Evolutionary conservation across 2,888 invertebrate species (phyloP).

Genomic region (Coleophora deauratella): DNA sequence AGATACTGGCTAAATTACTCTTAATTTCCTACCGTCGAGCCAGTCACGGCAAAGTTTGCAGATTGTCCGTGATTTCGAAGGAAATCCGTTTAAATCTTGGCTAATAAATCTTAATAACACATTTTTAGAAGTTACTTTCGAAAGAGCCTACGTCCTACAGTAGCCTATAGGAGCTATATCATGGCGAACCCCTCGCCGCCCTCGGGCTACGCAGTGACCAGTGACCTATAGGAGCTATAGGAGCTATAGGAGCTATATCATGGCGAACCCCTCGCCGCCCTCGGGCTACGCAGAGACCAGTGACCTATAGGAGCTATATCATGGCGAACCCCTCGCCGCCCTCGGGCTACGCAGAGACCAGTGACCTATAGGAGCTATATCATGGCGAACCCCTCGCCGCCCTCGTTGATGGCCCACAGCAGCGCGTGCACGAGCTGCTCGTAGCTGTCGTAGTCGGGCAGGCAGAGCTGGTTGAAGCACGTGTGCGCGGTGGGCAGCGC

Average conservation of each 20-base stretch:
- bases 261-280: slow-evolving; percentile 92
- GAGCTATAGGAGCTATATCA: slow-evolving; percentile 45
- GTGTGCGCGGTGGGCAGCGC: slow-evolving; percentile 96
- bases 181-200: slow-evolving; percentile 92
- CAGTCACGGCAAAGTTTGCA: too few relatives aligned
- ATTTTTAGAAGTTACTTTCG: too few relatives aligned
- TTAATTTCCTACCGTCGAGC: too few relatives aligned
- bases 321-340: slow-evolving; percentile 92
- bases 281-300: slow-evolving; percentile 94
- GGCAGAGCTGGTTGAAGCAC: slow-evolving; percentile 96
- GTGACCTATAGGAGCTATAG: too few relatives aligned
- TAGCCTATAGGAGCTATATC: slow-evolving; percentile 40
- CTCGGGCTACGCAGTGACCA: slow-evolving; percentile 94
- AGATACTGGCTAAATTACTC: too few relatives aligned
- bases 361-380: slow-evolving; percentile 37
- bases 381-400: slow-evolving; percentile 90
- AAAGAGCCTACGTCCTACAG: too few relatives aligned
- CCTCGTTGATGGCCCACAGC: slow-evolving; percentile 94
- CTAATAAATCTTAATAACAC: too few relatives aligned
- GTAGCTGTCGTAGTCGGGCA: slow-evolving; percentile 95
- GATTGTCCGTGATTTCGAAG: too few relatives aligned
- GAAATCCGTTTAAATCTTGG: too few relatives aligned
- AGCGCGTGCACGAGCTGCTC: slow-evolving; percentile 94
- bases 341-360: too few relatives aligned
- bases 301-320: too few relatives aligned